Evolutionary conservation across 2,888 invertebrate genomes (phyloP).

Genomic region (Nowickia ferox): DNA sequence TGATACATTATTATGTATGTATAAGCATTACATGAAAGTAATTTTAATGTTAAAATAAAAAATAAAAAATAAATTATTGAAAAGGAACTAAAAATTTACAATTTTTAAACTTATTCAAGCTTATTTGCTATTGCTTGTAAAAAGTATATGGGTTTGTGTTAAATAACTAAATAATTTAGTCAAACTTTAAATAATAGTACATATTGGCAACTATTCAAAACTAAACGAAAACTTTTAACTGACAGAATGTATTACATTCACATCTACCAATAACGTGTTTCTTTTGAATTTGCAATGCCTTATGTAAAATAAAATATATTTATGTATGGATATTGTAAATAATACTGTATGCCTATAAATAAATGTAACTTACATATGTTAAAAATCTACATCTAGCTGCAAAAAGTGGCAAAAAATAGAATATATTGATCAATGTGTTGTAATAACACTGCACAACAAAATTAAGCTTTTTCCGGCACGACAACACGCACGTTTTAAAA

Average conservation of each 20-base stretch:
- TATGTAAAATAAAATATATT: neutral
- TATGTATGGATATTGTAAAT: conserved; percentile 6
- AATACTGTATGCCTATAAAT: conserved; percentile 44
- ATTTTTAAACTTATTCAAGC: neutral
- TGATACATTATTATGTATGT: conserved; percentile 46
- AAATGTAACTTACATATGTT: conserved; percentile 15
- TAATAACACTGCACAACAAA: too few species aligned
- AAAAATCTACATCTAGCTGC: neutral
- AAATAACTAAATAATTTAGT: neutral
- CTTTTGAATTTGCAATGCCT: neutral
- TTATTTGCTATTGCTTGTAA: neutral
- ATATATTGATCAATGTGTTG: too few species aligned
- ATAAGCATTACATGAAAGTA: neutral
- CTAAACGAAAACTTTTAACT: conserved; percentile 5
- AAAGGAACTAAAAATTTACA: neutral
- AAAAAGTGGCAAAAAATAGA: too few species aligned
- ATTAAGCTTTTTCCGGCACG: too few species aligned
- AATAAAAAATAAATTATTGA: neutral
- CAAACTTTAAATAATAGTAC: neutral
- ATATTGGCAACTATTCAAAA: conserved; percentile 20
- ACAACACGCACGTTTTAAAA: too few species aligned
- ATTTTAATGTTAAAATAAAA: neutral
- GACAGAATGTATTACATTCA: neutral
- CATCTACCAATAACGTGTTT: neutral
- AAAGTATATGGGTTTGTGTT: neutral